Conservation (phyloP, 2,888 invertebrate species). For the Lycaena phlaeas region DNA sequence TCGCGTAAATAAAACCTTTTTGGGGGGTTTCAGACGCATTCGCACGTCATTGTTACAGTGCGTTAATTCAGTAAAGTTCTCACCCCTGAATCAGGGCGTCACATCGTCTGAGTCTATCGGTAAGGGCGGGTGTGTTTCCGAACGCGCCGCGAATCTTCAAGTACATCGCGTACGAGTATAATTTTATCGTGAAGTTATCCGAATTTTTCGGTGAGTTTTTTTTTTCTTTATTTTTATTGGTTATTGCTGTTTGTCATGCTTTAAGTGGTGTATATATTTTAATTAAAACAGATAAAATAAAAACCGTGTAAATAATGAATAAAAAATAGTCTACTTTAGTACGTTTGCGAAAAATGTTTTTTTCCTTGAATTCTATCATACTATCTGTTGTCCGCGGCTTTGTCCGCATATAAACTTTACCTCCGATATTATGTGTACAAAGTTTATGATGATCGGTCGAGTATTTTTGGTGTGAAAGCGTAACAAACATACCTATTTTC, state of each 20-base stretch:
- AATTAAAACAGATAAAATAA: too few species aligned
- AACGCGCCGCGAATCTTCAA: conserved; percentile 16
- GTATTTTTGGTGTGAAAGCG: too few species aligned
- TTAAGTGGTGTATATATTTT: too few species aligned
- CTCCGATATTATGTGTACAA: too few species aligned
- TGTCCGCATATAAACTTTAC: too few species aligned
- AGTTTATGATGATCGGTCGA: too few species aligned
- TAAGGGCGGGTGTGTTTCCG: conserved; percentile 30
- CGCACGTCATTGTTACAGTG: background rate
- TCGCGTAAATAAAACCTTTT: background rate
- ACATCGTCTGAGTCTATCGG: conserved; percentile 33
- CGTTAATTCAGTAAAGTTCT: conserved; percentile 1
- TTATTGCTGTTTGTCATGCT: background rate
- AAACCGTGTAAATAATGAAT: too few species aligned
- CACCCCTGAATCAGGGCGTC: conserved; percentile 30
- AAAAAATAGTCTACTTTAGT: too few species aligned
- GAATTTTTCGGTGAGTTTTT: background rate
- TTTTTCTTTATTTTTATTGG: background rate
- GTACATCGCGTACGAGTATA: background rate
- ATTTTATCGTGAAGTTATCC: conserved; percentile 27
- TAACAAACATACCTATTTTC: too few species aligned
- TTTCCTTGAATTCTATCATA: too few species aligned
- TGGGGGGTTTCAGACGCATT: background rate
- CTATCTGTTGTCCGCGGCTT: too few species aligned
- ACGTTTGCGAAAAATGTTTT: too few species aligned